Base-by-base conservation (phyloP, 53 echinoderm and acorn worm species). In the Hippasteria phrygiana region DNA sequence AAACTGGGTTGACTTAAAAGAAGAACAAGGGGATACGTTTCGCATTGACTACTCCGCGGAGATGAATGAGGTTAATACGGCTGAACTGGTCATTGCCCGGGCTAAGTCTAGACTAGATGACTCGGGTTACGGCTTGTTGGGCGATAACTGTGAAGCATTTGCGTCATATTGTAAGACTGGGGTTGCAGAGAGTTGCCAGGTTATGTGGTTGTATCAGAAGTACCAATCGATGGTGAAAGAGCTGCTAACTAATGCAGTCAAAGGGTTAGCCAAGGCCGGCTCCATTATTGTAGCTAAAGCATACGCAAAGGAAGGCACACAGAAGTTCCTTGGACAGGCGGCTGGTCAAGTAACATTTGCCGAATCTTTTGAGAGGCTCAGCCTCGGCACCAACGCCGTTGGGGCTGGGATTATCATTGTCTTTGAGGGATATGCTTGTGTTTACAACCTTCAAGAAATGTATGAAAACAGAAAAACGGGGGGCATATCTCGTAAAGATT, bases 71-170 rank as follows among this genome's bases (percentile, higher is more conserved):
- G 27, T 38, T 9, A 87, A 92, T 32, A 48, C 83, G 13, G 14
- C 87, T 2, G 86, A 89, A 55, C 43, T 92, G 38, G 93, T 92
- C 17, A 46, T 92, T 35, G 74, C 89, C 32, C 75, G 93, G n/a
- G 93, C 89, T 16, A 65, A 59, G 6, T 88, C 93, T 6, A 84
- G 89, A 22, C 7, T 89, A 35, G 47, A 62, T 17, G 93, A 88
- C 45, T 78, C 73, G 0, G 93, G 87, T 11, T 92, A 92, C 59
- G 39, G 78, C 8, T 51, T 71, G 14, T 77, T 70, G 41, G 43
- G 53, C 16, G 92, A 92, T 71, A 92, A 92, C 76, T 92, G 92
- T 42, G 92, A 92, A 42, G 66, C 76, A 17, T 92, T 92, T 46
- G 93, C 87, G 11, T 88, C 89, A 14, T 92, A 76, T 35, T 92